phyloP scores from a whole-genome alignment of 2,888 invertebrate genomes.

The Drosophila quinaria region DNA sequence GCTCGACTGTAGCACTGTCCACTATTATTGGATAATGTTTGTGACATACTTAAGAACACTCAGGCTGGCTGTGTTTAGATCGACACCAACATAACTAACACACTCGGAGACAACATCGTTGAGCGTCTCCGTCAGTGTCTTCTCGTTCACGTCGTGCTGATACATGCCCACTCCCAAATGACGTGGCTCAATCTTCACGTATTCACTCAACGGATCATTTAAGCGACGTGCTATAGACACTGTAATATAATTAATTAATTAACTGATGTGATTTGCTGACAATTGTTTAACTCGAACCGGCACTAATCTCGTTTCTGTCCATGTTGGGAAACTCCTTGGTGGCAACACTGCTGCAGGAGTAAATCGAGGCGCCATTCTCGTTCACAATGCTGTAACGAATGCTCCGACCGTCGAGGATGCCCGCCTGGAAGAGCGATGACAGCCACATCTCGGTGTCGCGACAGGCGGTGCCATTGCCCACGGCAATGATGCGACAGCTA shows the following conservation, averaged over 20 bases:
- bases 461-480: slow-evolving; percentile 97
- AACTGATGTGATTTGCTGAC: not conserved
- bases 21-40: fast-evolving
- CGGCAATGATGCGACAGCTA: slow-evolving; percentile 92
- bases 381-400: slow-evolving; percentile 93
- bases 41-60: slow-evolving; percentile 90
- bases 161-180: slow-evolving; percentile 98
- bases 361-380: slow-evolving; percentile 96
- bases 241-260: slow-evolving; percentile 59
- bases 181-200: slow-evolving; percentile 97
- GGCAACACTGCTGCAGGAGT: slow-evolving; percentile 94
- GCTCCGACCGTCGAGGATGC: slow-evolving; percentile 87
- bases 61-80: slow-evolving; percentile 94
- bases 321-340: slow-evolving; percentile 93
- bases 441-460: slow-evolving; percentile 94
- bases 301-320: slow-evolving; percentile 93
- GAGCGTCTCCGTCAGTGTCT: slow-evolving; percentile 90
- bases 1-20: no score
- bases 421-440: slow-evolving; percentile 87
- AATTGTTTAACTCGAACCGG: slow-evolving; percentile 86
- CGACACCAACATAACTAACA: slow-evolving; percentile 97
- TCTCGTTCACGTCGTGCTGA: slow-evolving; percentile 95
- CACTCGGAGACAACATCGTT: slow-evolving; percentile 94
- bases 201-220: slow-evolving; percentile 95
- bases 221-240: slow-evolving; percentile 94